Evolutionary conservation across 1,140 invertebrate species (phyloP), one percentile per base, ranked within the genome.

Genomic region (Zophobas morio): DNA sequence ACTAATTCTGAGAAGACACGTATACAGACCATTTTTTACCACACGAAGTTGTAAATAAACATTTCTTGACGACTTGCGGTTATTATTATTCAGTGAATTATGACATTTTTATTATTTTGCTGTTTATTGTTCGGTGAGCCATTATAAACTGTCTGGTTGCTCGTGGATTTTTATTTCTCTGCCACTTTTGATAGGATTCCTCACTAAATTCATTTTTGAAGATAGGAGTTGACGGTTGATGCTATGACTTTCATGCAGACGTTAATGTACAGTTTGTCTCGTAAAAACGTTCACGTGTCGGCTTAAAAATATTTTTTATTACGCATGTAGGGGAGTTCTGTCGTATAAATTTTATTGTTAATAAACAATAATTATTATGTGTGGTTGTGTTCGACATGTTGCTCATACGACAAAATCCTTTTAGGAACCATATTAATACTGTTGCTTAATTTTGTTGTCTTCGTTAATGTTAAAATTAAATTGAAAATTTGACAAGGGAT

Each of bases 31-130:
- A 51, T 40, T 70, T 53, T 70, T 76, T 76, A 76, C 42, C 34
- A 51, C 63, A 56, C 60, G 56, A 49, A 53, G 60, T 54, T 70
- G 63, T 76, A 76, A 76, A 76, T 76, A 76, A 76, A 66, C 37
- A 33, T n/a, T 63, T 76, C 66, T 74, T 76, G 60, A 76, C 49
- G 75, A 70, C 49, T 51, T 76, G 51, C 39, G 70, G 63, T 66
- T 66, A 66, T 66, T 66, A 66, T 66, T 76, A 76, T 76, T 76
- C 54, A 76, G 63, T 76, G 51, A 70, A 70, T 70, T 76, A 70
- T 51, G 63, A 56, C 53, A 54, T 70, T 53, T 70, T 76, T 66
- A 66, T 66, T 66, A 66, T 66, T 66, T 66, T 33, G 60, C 60
- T 66, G 37, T 66, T 66, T 66, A 66, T 66, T 66, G 42, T 66